Evolutionary conservation across 2,888 invertebrate species (phyloP).

Genomic region (Peribatodes rhomboidaria): DNA sequence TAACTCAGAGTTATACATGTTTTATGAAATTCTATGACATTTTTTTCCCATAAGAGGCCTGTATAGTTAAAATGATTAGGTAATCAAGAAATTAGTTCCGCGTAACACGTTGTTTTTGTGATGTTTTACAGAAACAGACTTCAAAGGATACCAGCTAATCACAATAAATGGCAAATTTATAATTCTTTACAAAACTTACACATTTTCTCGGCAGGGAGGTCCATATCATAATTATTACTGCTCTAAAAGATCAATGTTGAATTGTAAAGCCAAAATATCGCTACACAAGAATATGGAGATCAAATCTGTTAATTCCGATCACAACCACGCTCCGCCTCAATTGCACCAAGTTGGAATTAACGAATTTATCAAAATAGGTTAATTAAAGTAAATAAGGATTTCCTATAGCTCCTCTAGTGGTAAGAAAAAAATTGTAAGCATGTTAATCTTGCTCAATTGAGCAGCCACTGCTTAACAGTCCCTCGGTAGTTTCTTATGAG

Average conservation of each 20-base stretch:
- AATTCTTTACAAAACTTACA: constrained; percentile 43
- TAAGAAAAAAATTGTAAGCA: no score
- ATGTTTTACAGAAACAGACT: neutral
- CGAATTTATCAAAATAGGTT: constrained; percentile 13
- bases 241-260: constrained; percentile 39
- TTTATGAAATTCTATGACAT: no score
- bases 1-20: no score
- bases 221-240: constrained; percentile 41
- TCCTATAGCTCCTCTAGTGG: no score
- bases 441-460: no score
- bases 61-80: no score
- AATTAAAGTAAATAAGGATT: neutral
- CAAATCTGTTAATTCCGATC: constrained; percentile 15
- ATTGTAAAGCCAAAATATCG: constrained; percentile 45
- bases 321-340: constrained; percentile 43
- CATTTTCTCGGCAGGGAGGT: constrained; percentile 39
- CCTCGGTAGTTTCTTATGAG: no score
- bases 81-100: no score
- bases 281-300: constrained; percentile 41
- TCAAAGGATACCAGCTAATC: neutral
- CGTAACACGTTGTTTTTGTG: no score
- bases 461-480: no score
- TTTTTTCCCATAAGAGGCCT: no score
- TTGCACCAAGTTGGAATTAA: constrained; percentile 22
- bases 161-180: constrained; percentile 9